Percentiles rank a stretch among this genome's conserved stretches.
These are phyloP conservation scores for Limenitis camilla DNA, from an alignment of 2,888 invertebrate genomes.

Conservation along the genomic window DNA sequence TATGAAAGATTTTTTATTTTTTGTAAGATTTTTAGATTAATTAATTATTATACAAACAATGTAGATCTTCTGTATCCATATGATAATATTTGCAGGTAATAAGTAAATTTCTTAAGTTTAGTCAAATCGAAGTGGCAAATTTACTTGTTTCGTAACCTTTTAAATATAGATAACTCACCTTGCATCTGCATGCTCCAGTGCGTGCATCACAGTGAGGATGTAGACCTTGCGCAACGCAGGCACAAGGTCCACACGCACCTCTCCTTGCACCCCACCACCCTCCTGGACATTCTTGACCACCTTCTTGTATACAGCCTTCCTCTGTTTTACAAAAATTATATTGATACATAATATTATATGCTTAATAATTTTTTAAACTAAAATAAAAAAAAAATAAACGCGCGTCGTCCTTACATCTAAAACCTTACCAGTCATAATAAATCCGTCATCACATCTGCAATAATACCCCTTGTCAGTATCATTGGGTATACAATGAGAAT, in stretches of 20 bases:
- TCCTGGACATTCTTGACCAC: slow-evolving; percentile 86
- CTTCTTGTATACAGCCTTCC: slow-evolving; percentile 81
- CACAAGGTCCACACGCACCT: slow-evolving; percentile 95
- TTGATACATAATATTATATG: neutral
- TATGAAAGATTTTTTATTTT: too few species aligned
- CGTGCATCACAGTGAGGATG: slow-evolving; percentile 92
- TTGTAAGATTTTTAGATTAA: too few species aligned
- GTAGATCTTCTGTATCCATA: neutral
- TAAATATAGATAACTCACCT: slow-evolving; percentile 69
- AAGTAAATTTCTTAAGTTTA: neutral
- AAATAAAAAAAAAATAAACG: neutral
- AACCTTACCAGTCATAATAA: slow-evolving; percentile 7
- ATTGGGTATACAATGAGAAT: slow-evolving; percentile 80
- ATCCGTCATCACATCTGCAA: slow-evolving; percentile 87
- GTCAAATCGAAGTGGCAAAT: too few species aligned
- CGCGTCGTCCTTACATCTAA: too few species aligned
- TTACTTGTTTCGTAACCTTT: neutral
- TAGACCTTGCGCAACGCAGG: slow-evolving; percentile 88
- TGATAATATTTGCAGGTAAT: neutral
- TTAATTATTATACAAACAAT: too few species aligned
- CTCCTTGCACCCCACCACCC: slow-evolving; percentile 89
- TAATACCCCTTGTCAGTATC: slow-evolving; percentile 77
- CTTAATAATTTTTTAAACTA: neutral
- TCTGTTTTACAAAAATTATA: slow-evolving; percentile 28
- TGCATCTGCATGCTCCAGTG: slow-evolving; percentile 92